Percentiles rank a stretch among this genome's conserved stretches.
Evolutionary conservation across 2,797 vertebrate species (phyloP).

Genomic region (Taenioides sp.): DNA sequence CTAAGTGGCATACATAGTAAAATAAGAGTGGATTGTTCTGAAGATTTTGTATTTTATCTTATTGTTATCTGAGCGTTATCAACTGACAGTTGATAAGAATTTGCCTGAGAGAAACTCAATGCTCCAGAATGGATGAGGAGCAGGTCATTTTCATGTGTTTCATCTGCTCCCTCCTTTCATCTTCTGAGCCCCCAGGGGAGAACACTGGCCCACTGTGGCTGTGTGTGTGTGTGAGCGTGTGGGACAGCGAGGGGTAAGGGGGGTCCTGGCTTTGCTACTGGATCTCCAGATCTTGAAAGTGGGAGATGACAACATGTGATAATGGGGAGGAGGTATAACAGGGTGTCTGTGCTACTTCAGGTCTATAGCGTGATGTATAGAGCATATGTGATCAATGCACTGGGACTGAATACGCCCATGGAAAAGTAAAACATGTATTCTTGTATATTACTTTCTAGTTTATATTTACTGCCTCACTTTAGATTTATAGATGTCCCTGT

Average conservation of each 20-base stretch:
- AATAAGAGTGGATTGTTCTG: neutral
- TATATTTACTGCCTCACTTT: neutral
- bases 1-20: neutral
- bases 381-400: neutral
- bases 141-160: conserved; percentile 65
- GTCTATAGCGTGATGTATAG: neutral
- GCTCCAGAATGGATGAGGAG: conserved; percentile 29
- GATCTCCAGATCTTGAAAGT: conserved; percentile 65
- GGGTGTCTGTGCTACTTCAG: conserved; percentile 7
- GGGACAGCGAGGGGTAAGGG: conserved; percentile 22
- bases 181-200: conserved; percentile 65
- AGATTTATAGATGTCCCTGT: neutral
- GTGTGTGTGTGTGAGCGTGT: conserved; percentile 38
- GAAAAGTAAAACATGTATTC: neutral
- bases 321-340: conserved; percentile 47
- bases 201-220: conserved; percentile 69
- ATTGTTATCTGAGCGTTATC: neutral
- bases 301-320: conserved; percentile 71
- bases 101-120: conserved; percentile 6
- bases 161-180: conserved; percentile 77
- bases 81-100: neutral
- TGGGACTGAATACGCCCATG: neutral
- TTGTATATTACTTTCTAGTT: neutral
- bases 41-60: neutral
- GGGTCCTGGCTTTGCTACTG: conserved; percentile 42